phyloP scores from a whole-genome alignment of 2,113 vertebrate species.

The Marcusenius ussheri region DNA sequence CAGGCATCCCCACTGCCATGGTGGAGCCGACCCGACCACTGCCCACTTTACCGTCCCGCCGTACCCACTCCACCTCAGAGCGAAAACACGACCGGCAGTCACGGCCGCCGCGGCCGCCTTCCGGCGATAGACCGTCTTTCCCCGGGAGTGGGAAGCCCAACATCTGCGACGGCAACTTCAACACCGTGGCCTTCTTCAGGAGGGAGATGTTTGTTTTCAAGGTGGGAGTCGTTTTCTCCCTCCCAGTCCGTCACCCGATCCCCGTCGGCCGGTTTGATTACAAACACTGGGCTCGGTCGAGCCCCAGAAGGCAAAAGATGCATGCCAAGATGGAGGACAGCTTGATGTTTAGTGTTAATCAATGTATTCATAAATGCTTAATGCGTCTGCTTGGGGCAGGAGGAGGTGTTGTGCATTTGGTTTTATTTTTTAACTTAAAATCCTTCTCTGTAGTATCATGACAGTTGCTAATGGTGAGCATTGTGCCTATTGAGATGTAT shows the following conservation, averaged over 20 bases:
- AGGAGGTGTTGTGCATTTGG: neutral
- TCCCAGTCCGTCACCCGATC: neutral
- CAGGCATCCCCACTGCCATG: constrained; percentile 86
- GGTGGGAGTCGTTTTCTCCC: constrained; percentile 55
- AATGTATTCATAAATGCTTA: constrained; percentile 5
- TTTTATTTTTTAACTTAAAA: neutral
- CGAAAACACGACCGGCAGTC: constrained; percentile 80
- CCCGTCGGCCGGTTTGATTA: neutral
- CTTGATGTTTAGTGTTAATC: neutral
- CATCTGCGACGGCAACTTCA: constrained; percentile 97
- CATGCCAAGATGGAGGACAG: neutral
- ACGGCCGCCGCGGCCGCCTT: constrained; percentile 72
- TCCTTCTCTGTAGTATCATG: neutral
- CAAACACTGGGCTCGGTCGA: neutral
- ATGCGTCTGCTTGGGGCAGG: neutral
- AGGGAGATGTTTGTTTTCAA: constrained; percentile 99
- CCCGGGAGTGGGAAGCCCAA: constrained; percentile 81
- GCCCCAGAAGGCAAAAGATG: neutral
- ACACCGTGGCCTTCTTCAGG: constrained; percentile 92
- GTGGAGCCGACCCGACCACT: constrained; percentile 88
- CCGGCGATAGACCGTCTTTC: constrained; percentile 75
- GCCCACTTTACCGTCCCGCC: constrained; percentile 81
- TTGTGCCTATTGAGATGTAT: neutral
- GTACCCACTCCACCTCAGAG: constrained; percentile 80
- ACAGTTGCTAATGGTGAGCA: neutral